Evolutionary conservation across 2,888 invertebrate genomes (phyloP), one percentile per base, ranked within the genome.

Genomic region (Lithodes maja): DNA sequence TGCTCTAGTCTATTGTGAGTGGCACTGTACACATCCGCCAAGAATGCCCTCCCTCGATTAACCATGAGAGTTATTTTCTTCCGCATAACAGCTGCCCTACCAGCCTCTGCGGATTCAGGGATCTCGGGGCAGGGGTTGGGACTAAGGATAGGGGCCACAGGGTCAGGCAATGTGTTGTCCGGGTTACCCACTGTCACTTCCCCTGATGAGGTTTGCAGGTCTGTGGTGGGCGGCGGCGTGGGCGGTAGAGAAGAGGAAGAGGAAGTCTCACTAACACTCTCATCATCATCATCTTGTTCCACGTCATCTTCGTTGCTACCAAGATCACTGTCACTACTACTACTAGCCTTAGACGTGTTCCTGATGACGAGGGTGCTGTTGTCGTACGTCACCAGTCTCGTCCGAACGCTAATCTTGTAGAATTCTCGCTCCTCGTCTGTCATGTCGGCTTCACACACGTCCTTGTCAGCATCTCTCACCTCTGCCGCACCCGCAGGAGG

Each of bases 351-450:
- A 49, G 86, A 86, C 0, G 90, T 90, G 81, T 90, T 90, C 80
- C 83, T 77, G 74, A 90, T 90, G 71, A 90, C 83, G 55, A 90
- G 77, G 3, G 86, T 90, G 71, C 61, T 86, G 86, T 90, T 90
- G 69, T 86, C 83, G 86, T 90, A 90, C 50, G 55, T 90, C 83
- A 90, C 90, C 33, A 90, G 83, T n/a, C 90, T 75, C 52, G 90
- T 90, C 81, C 86, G 79, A 12, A 90, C 90, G 54, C 83, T 83
- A 52, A 90, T 83, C 71, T 79, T 86, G 83, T 90, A 90, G 55
- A 90, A 90, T 68, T 90, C 90, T 17, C 54, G 17, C 33, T 90
- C 86, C 2, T 86, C 90, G 53, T 83, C 83, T 15, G 49, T 74
- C 52, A 53, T 79, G 15, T 89, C 88, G 2, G 86, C 86, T 71